phyloP scores from a whole-genome alignment of 2,888 invertebrate species.

The Tricholauxania praeusta region DNA sequence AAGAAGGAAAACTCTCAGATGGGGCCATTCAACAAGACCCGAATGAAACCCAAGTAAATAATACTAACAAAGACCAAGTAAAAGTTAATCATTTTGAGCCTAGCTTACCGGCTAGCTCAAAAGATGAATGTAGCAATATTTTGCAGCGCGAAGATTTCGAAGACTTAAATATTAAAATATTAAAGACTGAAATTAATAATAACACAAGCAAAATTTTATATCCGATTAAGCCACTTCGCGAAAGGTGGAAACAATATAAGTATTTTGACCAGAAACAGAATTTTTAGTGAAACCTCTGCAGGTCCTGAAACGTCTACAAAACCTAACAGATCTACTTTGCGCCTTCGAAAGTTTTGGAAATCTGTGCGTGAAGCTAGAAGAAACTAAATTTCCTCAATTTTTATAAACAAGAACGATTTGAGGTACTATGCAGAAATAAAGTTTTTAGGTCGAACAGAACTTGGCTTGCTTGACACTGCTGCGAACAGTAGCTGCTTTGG shows the following conservation, averaged over 20 bases:
- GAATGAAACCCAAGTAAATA: constrained; percentile 9
- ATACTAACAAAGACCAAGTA: no score
- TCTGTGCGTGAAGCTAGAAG: not conserved
- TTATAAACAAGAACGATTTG: not conserved
- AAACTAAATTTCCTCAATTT: not conserved
- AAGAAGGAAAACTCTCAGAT: not conserved
- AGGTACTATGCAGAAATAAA: not conserved
- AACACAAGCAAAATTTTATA: no score
- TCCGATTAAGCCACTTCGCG: not conserved
- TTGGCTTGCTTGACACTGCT: not conserved
- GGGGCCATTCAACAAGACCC: constrained; percentile 15
- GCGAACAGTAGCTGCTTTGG: not conserved
- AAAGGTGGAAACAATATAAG: not conserved
- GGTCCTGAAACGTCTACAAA: not conserved
- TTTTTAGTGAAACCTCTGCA: not conserved
- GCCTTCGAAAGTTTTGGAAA: not conserved
- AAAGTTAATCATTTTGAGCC: no score
- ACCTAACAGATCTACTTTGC: not conserved
- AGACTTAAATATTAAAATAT: no score
- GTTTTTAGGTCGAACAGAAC: not conserved
- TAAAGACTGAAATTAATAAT: no score
- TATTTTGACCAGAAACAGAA: not conserved
- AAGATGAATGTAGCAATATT: no score
- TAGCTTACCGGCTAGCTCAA: constrained; percentile 1
- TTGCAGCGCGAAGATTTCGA: no score